Conservation (phyloP, 1,140 invertebrate genomes). For the Limonius californicus region DNA sequence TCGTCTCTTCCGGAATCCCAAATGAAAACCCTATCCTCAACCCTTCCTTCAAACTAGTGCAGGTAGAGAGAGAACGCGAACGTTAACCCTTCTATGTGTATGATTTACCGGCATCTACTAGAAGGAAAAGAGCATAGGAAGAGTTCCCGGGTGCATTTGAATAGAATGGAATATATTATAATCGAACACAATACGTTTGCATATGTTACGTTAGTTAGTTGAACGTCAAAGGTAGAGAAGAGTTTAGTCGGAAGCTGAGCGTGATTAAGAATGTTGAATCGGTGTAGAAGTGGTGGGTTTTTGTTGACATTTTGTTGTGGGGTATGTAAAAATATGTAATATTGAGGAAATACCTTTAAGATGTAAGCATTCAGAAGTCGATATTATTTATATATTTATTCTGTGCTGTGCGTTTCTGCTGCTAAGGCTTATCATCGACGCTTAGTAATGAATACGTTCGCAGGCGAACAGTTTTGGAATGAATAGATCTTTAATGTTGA, state of each 20-base stretch:
- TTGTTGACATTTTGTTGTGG: too few relatives aligned
- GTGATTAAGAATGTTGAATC: not conserved
- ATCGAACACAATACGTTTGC: constrained; percentile 25
- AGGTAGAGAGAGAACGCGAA: constrained; percentile 27
- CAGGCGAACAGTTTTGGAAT: too few relatives aligned
- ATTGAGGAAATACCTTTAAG: too few relatives aligned
- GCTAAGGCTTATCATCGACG: too few relatives aligned
- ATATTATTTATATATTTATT: too few relatives aligned
- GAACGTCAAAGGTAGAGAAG: constrained; percentile 18
- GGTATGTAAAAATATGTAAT: too few relatives aligned
- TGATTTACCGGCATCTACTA: constrained; percentile 8
- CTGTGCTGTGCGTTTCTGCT: too few relatives aligned
- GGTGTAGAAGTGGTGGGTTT: too few relatives aligned
- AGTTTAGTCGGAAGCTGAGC: constrained; percentile 1
- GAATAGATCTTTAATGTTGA: too few relatives aligned
- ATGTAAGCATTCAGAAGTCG: too few relatives aligned
- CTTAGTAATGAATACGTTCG: too few relatives aligned
- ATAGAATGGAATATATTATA: constrained; percentile 31
- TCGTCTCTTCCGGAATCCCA: constrained; percentile 25
- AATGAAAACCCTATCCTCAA: constrained; percentile 26
- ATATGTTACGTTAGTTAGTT: constrained; percentile 26
- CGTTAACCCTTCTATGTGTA: constrained; percentile 7
- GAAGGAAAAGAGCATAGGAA: constrained; percentile 31
- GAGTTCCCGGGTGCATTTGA: constrained; percentile 29
- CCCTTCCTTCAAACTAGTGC: constrained; percentile 22